Evolutionary conservation across 2,888 invertebrate species (phyloP).

Genomic region (Campoplex nolae): DNA sequence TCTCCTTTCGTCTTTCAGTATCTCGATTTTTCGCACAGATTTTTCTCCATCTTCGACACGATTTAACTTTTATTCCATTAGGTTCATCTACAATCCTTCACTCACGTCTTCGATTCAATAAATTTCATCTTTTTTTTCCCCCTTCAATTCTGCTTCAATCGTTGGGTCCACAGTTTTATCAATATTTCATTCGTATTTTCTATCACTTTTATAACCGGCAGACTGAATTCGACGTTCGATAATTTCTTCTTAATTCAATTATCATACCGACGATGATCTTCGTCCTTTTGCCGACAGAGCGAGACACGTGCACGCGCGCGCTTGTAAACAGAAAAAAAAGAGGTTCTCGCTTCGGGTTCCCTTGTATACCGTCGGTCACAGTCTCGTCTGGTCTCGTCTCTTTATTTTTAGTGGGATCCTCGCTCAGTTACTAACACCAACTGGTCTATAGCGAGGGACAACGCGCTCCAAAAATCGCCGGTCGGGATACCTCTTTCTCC

Average conservation of each 20-base stretch:
- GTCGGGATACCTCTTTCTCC: slow-evolving; percentile 10
- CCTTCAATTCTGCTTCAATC: not conserved
- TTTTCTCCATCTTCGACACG: not conserved
- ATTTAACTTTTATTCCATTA: not conserved
- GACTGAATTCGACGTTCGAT: not conserved
- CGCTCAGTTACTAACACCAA: slow-evolving; percentile 51
- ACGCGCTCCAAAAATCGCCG: slow-evolving; percentile 44
- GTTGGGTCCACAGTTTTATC: no score
- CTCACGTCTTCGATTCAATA: not conserved
- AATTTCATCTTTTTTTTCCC: not conserved
- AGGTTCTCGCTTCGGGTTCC: slow-evolving; percentile 33
- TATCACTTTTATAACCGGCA: not conserved
- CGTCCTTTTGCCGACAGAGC: slow-evolving; percentile 44
- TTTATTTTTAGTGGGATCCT: slow-evolving; percentile 70
- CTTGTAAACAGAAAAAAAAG: slow-evolving; percentile 64
- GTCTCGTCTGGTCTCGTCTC: slow-evolving; percentile 21
- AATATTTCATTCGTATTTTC: not conserved
- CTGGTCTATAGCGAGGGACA: slow-evolving; percentile 34
- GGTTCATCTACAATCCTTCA: not conserved
- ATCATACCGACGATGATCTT: slow-evolving; percentile 2
- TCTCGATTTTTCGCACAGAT: not conserved
- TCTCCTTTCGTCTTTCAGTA: not conserved
- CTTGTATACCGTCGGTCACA: not conserved
- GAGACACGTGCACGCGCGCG: slow-evolving; percentile 40
- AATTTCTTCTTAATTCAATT: not conserved